Conservation (phyloP, 35 echinoderm and acorn worm genomes). For the Lytechinus variegatus region DNA sequence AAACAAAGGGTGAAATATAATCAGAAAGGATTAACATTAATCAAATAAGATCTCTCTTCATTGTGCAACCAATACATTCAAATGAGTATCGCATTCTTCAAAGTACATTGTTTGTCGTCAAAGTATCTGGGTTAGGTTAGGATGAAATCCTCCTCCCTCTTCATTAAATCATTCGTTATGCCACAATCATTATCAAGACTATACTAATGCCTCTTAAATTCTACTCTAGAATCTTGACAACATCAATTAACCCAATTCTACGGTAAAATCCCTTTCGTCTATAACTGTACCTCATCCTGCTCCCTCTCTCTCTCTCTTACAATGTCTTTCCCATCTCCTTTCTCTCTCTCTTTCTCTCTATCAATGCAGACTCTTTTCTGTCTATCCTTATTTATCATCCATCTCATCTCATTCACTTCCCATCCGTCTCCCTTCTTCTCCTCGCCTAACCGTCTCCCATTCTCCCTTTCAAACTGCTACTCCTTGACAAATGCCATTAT, state of each 20-base stretch:
- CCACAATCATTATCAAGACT: background rate
- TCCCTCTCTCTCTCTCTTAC: background rate
- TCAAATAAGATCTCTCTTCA: background rate
- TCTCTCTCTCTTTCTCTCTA: background rate
- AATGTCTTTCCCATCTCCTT: background rate
- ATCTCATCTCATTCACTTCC: background rate
- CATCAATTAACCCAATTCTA: slow-evolving; percentile 13
- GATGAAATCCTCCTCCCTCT: background rate
- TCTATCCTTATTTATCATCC: background rate
- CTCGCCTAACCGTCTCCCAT: background rate
- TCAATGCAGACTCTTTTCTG: background rate
- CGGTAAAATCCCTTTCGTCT: background rate
- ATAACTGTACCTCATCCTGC: background rate
- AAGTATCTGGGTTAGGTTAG: background rate
- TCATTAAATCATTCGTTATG: slow-evolving; percentile 14
- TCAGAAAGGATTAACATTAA: background rate
- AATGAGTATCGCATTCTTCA: background rate
- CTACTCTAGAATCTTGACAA: background rate
- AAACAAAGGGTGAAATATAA: background rate
- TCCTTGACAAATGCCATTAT: slow-evolving; percentile 29
- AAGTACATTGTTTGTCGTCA: background rate
- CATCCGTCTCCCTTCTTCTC: background rate
- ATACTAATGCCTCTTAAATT: background rate
- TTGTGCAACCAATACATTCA: background rate
- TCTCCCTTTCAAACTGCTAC: background rate